Conservation (phyloP, 2,113 vertebrate species). For the Hymenochirus boettgeri region DNA sequence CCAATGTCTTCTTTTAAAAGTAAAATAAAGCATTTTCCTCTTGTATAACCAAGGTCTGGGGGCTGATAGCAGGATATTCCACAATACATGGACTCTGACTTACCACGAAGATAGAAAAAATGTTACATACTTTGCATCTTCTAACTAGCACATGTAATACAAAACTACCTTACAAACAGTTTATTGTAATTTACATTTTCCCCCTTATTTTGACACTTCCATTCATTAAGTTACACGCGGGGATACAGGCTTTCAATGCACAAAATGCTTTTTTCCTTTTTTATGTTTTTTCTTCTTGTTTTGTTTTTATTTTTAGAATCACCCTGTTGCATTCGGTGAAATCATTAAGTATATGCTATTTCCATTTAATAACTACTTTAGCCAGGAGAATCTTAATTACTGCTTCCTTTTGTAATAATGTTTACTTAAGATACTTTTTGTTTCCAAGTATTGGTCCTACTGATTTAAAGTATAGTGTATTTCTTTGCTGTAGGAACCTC, state of each 20-base stretch:
- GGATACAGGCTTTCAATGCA: constrained; percentile 73
- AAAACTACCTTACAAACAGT: constrained; percentile 67
- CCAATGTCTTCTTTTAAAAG: constrained; percentile 67
- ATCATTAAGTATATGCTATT: constrained; percentile 75
- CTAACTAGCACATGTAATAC: constrained; percentile 66
- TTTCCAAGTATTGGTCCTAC: constrained; percentile 83
- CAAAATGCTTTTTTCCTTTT: constrained; percentile 80
- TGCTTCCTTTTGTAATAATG: constrained; percentile 84
- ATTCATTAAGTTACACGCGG: constrained; percentile 71
- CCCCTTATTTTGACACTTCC: constrained; percentile 73
- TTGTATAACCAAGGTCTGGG: constrained; percentile 84
- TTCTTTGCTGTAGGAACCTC: constrained; percentile 67
- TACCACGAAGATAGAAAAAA: constrained; percentile 65
- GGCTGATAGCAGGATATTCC: constrained; percentile 70
- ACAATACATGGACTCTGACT: constrained; percentile 65
- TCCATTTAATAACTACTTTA: constrained; percentile 83
- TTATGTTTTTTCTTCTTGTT: constrained; percentile 63
- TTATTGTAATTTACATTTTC: constrained; percentile 68
- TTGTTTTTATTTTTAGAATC: constrained; percentile 68
- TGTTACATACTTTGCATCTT: constrained; percentile 71
- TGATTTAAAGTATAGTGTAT: constrained; percentile 81
- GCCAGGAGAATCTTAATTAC: constrained; percentile 82
- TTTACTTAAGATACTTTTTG: constrained; percentile 87
- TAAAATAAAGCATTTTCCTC: constrained; percentile 68
- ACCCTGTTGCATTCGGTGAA: constrained; percentile 65